Conservation (phyloP, 2,888 invertebrate genomes). For the Brachynemurus nebulosus region DNA sequence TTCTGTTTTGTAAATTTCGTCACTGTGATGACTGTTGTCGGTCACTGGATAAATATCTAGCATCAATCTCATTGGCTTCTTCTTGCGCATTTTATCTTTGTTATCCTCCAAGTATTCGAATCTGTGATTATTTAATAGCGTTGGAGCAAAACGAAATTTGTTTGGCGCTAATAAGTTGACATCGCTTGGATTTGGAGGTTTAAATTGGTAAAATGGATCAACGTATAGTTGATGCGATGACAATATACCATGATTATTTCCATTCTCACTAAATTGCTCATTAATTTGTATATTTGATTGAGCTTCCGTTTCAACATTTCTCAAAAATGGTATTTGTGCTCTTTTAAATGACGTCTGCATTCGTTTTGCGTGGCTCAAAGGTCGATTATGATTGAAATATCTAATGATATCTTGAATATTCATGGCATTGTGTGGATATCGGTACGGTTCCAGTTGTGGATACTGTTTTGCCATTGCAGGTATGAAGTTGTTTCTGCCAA, state of each 20-base stretch:
- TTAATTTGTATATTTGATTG: neutral
- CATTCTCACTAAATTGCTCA: neutral
- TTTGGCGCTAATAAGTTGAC: constrained; percentile 55
- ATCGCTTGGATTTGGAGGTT: constrained; percentile 59
- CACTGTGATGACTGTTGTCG: constrained; percentile 27
- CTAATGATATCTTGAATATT: constrained; percentile 9
- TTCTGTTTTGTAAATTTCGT: constrained; percentile 22
- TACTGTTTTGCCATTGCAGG: neutral
- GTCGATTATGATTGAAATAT: constrained; percentile 3
- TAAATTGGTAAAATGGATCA: constrained; percentile 55
- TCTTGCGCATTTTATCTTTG: constrained; percentile 16
- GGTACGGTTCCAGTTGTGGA: constrained; percentile 5
- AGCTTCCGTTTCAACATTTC: neutral
- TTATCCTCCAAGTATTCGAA: neutral
- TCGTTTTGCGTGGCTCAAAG: neutral
- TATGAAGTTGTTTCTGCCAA: no score
- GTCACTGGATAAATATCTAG: constrained; percentile 47
- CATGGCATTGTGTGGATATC: constrained; percentile 2
- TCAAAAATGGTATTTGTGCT: no score
- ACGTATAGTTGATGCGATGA: constrained; percentile 2
- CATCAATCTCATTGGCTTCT: constrained; percentile 45
- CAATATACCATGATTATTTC: neutral
- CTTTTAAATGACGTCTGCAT: no score
- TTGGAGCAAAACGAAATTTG: constrained; percentile 31
- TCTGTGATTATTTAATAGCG: constrained; percentile 14